Conservation (phyloP, 2,888 invertebrate species). For the Beris morrisii region DNA sequence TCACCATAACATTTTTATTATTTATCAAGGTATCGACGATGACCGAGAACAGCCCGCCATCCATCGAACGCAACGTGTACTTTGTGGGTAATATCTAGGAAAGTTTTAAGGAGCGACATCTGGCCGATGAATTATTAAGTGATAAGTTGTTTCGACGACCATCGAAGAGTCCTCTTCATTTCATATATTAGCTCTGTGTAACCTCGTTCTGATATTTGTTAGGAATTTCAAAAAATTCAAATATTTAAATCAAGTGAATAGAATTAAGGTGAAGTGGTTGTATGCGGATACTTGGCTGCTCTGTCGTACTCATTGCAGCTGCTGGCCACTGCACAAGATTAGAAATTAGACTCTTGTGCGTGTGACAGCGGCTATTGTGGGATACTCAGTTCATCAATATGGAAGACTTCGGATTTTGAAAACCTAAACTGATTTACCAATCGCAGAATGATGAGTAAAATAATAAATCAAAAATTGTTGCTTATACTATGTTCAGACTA, state of each 20-base stretch:
- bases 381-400: slow-evolving; percentile 49
- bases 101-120: slow-evolving; percentile 13
- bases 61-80: neutral
- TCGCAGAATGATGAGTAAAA: no score
- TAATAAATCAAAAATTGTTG: no score
- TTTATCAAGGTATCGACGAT: slow-evolving; percentile 11
- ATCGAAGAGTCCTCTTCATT: neutral
- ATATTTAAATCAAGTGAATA: neutral
- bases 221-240: neutral
- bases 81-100: neutral
- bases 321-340: slow-evolving; percentile 99
- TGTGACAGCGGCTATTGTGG: slow-evolving; percentile 99
- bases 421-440: no score
- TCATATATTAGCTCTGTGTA: no score
- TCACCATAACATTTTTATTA: neutral
- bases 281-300: neutral
- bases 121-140: slow-evolving; percentile 23
- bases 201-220: neutral
- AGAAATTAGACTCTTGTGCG: slow-evolving; percentile 93
- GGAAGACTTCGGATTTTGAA: no score
- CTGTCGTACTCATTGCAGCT: slow-evolving; percentile 78
- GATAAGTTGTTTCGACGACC: slow-evolving; percentile 1
- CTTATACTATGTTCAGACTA: no score
- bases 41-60: slow-evolving; percentile 14
- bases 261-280: neutral